Base-by-base conservation (phyloP, 30 jellyfish, hydroid and myxozoan genomes). In the Haliclystus octoradiatus region DNA sequence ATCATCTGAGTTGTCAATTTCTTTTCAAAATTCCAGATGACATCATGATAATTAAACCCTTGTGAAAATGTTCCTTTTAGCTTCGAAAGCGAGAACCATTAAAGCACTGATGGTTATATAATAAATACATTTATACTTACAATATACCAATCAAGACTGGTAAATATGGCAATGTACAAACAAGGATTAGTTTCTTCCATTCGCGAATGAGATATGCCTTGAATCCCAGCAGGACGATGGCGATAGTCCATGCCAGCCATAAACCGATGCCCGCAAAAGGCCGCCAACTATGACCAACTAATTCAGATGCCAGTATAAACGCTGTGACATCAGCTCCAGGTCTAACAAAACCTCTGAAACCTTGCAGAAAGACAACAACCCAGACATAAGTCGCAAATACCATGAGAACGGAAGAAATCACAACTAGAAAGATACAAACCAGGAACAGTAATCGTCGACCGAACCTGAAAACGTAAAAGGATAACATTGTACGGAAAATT, bases 201-300 rank as follows among this genome's bases (percentile, higher is more conserved):
- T 81, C 65, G 34, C 73, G 83, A 25, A 85, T 75, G 63, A 77
- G 72, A 70, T 69, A 71, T 0, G 96, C 96, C 4, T 70, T 52
- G 26, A 77, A 53, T 24, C 96, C 96, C 51, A 85, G 89, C 28
- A 78, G 47, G 31, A 77, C 79, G 23, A 85, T 62, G 33, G 94
- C 80, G 0, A 72, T 1, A 28, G 96, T 69, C 53, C 71, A 71
- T 2, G 75, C 31, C 2, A 85, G 24, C 93, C 93, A 85, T 13
- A 78, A 71, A 0, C 77, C 60, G 19, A 77, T 77, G n/a, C 96
- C 96, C 30, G 96, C 96, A 46, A 61, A 29, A 5, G 96, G 96
- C 1, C 96, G 87, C 68, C 74, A 65, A 52, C 73, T 77, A 40
- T 83, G 77, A 66, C 96, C 96, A 1, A 78, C 96, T 34, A 70